These are phyloP conservation scores for Cenopis cana DNA, from an alignment of 2,888 invertebrate genomes.

Conservation along the genomic window DNA sequence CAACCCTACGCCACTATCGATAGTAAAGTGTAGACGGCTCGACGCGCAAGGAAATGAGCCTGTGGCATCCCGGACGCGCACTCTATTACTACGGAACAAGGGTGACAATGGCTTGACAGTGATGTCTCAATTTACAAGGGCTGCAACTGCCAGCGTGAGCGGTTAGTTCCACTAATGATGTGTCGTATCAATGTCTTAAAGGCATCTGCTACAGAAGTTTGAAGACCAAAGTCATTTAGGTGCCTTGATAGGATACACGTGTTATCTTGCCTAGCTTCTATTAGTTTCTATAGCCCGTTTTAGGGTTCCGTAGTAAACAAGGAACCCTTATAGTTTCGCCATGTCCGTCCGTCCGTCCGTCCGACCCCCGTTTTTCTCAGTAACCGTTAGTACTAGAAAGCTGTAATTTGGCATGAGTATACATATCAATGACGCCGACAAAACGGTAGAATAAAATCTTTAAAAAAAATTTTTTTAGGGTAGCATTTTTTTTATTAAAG, in stretches of 20 bases:
- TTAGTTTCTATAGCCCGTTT: background rate
- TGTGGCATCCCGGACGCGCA: slow-evolving; percentile 1
- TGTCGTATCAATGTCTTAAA: slow-evolving; percentile 28
- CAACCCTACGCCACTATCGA: slow-evolving; percentile 26
- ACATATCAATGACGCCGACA: too few species aligned
- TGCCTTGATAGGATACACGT: slow-evolving; percentile 1
- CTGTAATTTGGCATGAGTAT: too few species aligned
- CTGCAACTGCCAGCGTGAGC: slow-evolving; percentile 11
- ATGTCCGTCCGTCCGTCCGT: too few species aligned
- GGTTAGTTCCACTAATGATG: slow-evolving; percentile 37
- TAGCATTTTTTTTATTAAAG: too few species aligned
- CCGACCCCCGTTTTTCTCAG: too few species aligned
- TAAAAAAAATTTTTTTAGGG: too few species aligned
- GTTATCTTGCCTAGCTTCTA: background rate
- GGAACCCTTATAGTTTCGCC: too few species aligned
- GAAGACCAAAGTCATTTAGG: slow-evolving; percentile 15
- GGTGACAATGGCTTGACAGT: background rate
- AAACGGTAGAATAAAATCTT: too few species aligned
- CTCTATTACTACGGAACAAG: background rate
- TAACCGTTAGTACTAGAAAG: too few species aligned
- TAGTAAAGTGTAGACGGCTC: slow-evolving; percentile 26
- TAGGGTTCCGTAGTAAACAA: too few species aligned
- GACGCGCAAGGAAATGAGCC: slow-evolving; percentile 19
- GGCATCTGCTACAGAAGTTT: slow-evolving; percentile 13
- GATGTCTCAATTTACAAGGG: slow-evolving; percentile 14